Evolutionary conservation across 2,113 vertebrate species (phyloP).

Genomic region (Pelusios castaneus): DNA sequence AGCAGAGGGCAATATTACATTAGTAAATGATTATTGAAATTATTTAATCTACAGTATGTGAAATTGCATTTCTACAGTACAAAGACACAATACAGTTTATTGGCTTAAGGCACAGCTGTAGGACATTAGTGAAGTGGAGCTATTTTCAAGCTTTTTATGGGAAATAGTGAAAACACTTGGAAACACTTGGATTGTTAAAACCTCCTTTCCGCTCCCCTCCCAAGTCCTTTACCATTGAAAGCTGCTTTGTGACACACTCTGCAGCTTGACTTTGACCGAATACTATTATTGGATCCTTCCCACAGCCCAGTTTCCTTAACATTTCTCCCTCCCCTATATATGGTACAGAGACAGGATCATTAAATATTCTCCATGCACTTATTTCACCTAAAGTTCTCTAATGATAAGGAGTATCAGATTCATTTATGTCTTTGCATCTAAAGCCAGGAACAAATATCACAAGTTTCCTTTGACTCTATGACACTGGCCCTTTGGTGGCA

Average conservation of each 20-base stretch:
- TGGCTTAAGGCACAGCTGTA: not conserved
- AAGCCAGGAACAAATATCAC: not conserved
- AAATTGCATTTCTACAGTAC: not conserved
- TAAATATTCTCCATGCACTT: not conserved
- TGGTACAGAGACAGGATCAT: not conserved
- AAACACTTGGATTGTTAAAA: not conserved
- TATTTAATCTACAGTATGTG: not conserved
- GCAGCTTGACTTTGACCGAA: not conserved
- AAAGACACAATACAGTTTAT: not conserved
- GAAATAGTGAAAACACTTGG: not conserved
- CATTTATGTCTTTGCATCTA: not conserved
- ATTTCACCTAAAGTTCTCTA: not conserved
- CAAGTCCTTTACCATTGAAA: not conserved
- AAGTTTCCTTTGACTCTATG: not conserved
- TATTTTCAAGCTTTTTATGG: not conserved
- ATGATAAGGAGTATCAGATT: not conserved
- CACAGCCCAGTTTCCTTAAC: not conserved
- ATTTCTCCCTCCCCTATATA: not conserved
- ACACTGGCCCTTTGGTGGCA: constrained; percentile 12
- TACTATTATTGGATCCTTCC: not conserved
- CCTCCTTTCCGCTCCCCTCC: not conserved
- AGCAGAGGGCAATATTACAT: constrained; percentile 62
- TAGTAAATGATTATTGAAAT: constrained; percentile 46
- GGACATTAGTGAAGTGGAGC: not conserved
- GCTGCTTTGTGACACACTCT: not conserved